phyloP scores from a whole-genome alignment of 2,888 invertebrate genomes.

The Diogma glabrata region DNA sequence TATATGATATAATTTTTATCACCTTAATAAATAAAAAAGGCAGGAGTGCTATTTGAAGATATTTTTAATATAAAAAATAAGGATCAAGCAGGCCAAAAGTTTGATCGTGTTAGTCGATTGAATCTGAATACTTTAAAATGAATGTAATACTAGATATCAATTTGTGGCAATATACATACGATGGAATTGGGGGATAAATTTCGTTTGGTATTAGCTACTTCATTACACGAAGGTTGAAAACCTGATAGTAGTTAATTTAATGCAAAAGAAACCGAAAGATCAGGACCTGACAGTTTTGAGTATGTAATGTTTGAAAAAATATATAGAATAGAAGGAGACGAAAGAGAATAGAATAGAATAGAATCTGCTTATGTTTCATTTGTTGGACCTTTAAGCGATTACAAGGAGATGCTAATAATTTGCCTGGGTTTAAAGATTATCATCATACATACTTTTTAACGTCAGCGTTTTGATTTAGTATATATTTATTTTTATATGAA shows the following conservation, averaged over 20 bases:
- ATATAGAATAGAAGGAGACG: constrained; percentile 89
- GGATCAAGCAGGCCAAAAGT: too few relatives aligned
- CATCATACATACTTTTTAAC: constrained; percentile 93
- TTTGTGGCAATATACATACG: too few relatives aligned
- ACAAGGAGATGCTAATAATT: constrained; percentile 96
- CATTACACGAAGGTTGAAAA: constrained; percentile 48
- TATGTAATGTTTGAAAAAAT: constrained; percentile 92
- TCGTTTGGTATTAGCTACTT: constrained; percentile 88
- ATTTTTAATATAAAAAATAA: constrained; percentile 99
- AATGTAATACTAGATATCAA: constrained; percentile 97
- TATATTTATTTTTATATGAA: too few relatives aligned
- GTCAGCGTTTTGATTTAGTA: too few relatives aligned
- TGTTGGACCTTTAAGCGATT: constrained; percentile 95
- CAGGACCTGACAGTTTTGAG: constrained; percentile 93
- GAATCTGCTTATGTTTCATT: constrained; percentile 94
- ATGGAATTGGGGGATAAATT: too few relatives aligned
- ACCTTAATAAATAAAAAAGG: too few relatives aligned
- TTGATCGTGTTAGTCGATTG: too few relatives aligned
- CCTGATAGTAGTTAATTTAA: constrained; percentile 89
- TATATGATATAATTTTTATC: too few relatives aligned
- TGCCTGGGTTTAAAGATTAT: constrained; percentile 97
- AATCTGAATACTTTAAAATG: constrained; percentile 99
- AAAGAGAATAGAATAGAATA: constrained; percentile 73
- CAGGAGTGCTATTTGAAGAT: constrained; percentile 90
- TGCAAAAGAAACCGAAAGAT: constrained; percentile 75